These are phyloP conservation scores for Falco peregrinus DNA, from an alignment of 2,797 vertebrate genomes.

Conservation along the genomic window DNA sequence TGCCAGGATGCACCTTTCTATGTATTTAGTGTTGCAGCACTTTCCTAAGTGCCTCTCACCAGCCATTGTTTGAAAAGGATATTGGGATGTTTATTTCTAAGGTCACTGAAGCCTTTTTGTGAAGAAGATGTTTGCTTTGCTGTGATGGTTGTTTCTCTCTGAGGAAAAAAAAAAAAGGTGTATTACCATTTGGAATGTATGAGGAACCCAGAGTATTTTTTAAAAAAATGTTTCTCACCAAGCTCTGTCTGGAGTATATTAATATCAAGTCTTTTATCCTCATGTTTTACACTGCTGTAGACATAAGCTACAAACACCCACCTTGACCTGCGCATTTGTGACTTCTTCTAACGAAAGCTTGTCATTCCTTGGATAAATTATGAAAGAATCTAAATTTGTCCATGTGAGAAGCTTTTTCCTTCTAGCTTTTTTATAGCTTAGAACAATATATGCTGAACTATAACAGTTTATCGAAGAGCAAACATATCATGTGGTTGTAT, in stretches of 20 bases:
- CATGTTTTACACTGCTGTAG: background rate
- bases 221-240: background rate
- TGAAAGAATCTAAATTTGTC: background rate
- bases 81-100: background rate
- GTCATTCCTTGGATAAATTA: background rate
- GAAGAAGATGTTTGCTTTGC: background rate
- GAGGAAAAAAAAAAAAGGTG: background rate
- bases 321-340: background rate
- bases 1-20: background rate
- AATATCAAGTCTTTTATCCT: background rate
- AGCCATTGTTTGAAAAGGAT: background rate
- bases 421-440: background rate
- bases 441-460: background rate
- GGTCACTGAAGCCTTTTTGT: background rate
- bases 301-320: background rate
- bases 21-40: background rate
- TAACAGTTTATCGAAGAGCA: constrained; percentile 24
- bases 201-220: background rate
- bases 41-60: background rate
- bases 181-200: background rate
- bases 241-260: background rate
- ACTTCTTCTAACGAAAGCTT: background rate
- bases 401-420: background rate
- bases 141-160: background rate
- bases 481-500: background rate